Percentiles rank a stretch among this genome's conserved stretches.
phyloP scores from a whole-genome alignment of 2,113 vertebrate genomes.

The Microcebus lehilahytsara region DNA sequence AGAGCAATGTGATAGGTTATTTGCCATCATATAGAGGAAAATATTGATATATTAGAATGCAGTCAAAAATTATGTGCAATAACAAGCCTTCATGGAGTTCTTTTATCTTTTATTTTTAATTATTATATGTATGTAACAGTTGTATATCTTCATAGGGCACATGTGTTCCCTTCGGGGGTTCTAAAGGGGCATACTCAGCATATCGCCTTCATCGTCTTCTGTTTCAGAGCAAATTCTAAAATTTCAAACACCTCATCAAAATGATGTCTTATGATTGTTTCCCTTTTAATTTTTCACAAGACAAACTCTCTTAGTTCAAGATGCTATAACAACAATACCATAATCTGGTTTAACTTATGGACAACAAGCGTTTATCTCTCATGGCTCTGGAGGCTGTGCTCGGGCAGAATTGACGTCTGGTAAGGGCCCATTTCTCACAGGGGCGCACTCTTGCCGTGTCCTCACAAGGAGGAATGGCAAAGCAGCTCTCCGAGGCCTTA shows the following conservation, averaged over 20 bases:
- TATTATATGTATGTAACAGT: too few relatives aligned
- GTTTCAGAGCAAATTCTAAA: not conserved
- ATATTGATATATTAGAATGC: not conserved
- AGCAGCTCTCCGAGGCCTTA: not conserved
- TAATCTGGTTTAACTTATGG: not conserved
- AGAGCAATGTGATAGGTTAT: not conserved
- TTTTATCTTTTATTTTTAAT: too few relatives aligned
- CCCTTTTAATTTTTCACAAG: not conserved
- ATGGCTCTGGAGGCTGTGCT: not conserved
- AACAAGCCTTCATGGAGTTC: not conserved
- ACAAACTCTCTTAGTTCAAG: not conserved
- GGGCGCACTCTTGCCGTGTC: too few relatives aligned
- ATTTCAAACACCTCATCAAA: not conserved
- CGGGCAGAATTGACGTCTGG: not conserved
- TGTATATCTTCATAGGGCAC: too few relatives aligned
- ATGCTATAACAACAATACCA: not conserved
- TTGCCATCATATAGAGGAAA: not conserved
- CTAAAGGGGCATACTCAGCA: not conserved
- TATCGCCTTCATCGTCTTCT: not conserved
- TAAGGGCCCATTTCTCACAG: accelerated
- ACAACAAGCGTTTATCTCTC: not conserved
- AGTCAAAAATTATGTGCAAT: not conserved
- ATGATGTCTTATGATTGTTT: not conserved
- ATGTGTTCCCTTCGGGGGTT: too few relatives aligned
- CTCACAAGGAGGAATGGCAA: too few relatives aligned